Evolutionary conservation across 2,888 invertebrate species (phyloP), one percentile per base, ranked within the genome.

Genomic region (Eucera pruinosa): DNA sequence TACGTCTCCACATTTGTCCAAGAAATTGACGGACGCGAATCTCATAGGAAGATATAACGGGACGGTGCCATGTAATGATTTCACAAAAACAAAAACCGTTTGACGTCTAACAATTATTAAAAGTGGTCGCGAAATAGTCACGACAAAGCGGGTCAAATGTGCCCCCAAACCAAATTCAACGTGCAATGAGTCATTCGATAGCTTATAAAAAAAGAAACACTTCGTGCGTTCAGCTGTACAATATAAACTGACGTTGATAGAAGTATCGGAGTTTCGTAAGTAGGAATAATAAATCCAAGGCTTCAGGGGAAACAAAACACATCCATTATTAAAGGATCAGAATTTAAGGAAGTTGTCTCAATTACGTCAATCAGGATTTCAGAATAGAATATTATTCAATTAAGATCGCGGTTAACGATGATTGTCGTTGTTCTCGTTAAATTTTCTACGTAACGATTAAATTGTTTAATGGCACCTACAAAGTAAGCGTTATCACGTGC

Each of bases 1-100:
- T 11, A 15, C n/a, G 25, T 25, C 30, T 52, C 45, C 18, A 58
- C 66, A 30, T 72, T 66, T 78, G 65, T 64, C 60, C 55, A 75
- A 79, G 72, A 75, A 50, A 79, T 58, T 67, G 60, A 55, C 62
- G 25, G 23, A 45, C 47, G 9, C 43, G 54, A 27, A 18, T 54
- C 52, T 62, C 45, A 30, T n/a, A 27, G 41, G 13, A 58, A 57
- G 47, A 52, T 23, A 23, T 48, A 54, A 65, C 50, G 47, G 39
- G 30, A 48, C n/a, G 41, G 13, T 25, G 23, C 18, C 41, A 15
- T 18, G 13, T 4, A 20, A 36, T 25, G 23, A 13, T 45, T 6
- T 13, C 20, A 11, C 1, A 13, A 33, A 4, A 15, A 18, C 9
- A 25, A 25, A 30, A 27, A 23, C 13, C 25, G 18, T 23, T 15